Conservation (phyloP, 2,888 invertebrate genomes). For the Drosophila yooni region DNA sequence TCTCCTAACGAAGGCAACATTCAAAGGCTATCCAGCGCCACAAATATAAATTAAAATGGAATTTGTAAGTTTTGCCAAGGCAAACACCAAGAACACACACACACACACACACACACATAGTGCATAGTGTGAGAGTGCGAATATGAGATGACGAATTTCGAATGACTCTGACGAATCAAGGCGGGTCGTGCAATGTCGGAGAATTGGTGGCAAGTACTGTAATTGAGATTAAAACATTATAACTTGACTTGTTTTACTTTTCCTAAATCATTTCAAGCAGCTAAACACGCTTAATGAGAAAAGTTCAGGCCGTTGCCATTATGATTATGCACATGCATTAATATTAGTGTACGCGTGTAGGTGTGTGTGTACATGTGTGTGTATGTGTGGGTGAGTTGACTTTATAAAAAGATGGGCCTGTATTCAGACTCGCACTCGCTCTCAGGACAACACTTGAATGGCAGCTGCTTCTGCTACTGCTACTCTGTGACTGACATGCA, state of each 20-base stretch:
- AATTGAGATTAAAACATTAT: conserved; percentile 81
- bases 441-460: conserved; percentile 66
- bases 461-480: conserved; percentile 57
- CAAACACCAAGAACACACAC: conserved; percentile 41
- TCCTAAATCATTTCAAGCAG: conserved; percentile 79
- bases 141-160: conserved; percentile 15
- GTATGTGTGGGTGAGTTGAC: conserved; percentile 19
- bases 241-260: conserved; percentile 80
- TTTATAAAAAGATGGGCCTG: conserved; percentile 44
- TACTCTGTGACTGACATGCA: conserved; percentile 71
- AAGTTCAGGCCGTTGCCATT: conserved; percentile 72
- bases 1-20: conserved; percentile 59
- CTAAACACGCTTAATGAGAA: conserved; percentile 80
- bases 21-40: conserved; percentile 66
- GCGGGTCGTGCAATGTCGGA: conserved; percentile 14
- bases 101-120: conserved; percentile 3
- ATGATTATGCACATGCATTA: conserved; percentile 61
- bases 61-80: conserved; percentile 78
- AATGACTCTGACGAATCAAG: conserved; percentile 20
- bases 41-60: conserved; percentile 77
- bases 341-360: conserved; percentile 23
- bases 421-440: conserved; percentile 37
- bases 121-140: neutral
- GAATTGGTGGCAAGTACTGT: conserved; percentile 77
- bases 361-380: conserved; percentile 15